Percentiles rank a stretch among this genome's conserved stretches.
Conservation (phyloP, 2,888 invertebrate species). For the Scrobipalpa atriplicella region DNA sequence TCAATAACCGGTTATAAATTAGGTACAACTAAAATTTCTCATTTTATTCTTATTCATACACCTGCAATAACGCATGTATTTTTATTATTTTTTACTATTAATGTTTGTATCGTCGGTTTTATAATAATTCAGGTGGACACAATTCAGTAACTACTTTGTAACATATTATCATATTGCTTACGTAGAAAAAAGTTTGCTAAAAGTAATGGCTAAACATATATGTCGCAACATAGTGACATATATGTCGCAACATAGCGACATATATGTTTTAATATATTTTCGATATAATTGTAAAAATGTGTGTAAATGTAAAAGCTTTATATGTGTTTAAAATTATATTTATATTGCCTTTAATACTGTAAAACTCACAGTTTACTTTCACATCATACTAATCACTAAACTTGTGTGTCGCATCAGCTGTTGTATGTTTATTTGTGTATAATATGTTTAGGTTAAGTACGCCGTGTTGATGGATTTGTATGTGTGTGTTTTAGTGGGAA, state of each 20-base stretch:
- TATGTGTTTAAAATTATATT: conserved; percentile 5
- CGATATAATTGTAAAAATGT: not conserved
- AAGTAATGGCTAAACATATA: not conserved
- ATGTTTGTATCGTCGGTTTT: not conserved
- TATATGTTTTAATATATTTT: not conserved
- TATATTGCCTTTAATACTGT: conserved; percentile 9
- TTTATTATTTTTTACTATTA: not conserved
- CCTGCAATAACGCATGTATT: not conserved
- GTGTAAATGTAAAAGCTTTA: conserved; percentile 5
- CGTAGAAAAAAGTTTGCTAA: not conserved
- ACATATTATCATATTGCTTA: conserved; percentile 7
- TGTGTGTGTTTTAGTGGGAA: conserved; percentile 62
- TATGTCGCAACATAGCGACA: too few relatives aligned
- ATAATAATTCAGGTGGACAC: not conserved
- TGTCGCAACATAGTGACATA: too few relatives aligned
- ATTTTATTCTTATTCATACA: not conserved
- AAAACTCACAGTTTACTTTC: conserved; percentile 18
- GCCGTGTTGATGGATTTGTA: not conserved
- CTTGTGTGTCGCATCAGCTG: not conserved
- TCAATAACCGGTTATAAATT: not conserved
- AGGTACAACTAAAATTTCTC: not conserved
- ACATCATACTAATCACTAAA: conserved; percentile 21
- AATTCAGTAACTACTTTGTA: not conserved
- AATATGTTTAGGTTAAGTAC: not conserved
- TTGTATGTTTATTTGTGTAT: not conserved